Evolutionary conservation across 2,888 invertebrate species (phyloP).

Genomic region (Caenorhabditis macrosperma): DNA sequence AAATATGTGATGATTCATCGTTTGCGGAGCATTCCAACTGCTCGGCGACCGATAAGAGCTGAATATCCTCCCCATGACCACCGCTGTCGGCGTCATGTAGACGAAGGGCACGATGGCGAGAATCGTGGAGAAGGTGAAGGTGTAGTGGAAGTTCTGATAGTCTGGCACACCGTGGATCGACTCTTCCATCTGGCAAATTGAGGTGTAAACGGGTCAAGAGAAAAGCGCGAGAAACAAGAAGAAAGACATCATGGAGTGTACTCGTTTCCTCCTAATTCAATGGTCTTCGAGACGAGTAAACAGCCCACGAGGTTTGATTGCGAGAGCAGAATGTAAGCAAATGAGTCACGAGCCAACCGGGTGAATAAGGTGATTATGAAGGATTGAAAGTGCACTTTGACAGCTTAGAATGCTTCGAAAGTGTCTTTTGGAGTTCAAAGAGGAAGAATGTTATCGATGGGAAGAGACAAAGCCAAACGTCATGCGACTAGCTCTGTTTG

Average conservation of each 20-base stretch:
- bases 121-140: slow-evolving; percentile 1
- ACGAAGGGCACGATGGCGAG: slow-evolving; percentile 21
- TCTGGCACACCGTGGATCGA: slow-evolving; percentile 18
- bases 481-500: too few relatives aligned
- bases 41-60: slow-evolving; percentile 10
- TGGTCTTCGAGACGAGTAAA: slow-evolving; percentile 28
- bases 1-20: slow-evolving; percentile 47
- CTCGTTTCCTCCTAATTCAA: neutral
- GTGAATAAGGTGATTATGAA: too few relatives aligned
- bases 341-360: too few relatives aligned
- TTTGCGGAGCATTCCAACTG: slow-evolving; percentile 5
- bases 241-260: neutral
- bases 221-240: neutral
- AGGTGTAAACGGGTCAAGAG: neutral
- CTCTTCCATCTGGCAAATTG: slow-evolving; percentile 10
- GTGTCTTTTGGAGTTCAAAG: too few relatives aligned
- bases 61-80: slow-evolving; percentile 28
- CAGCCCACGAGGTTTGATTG: too few relatives aligned
- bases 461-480: too few relatives aligned
- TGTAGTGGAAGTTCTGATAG: slow-evolving; percentile 16
- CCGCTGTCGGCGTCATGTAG: slow-evolving; percentile 32
- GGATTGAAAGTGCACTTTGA: too few relatives aligned
- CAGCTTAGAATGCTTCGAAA: too few relatives aligned
- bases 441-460: too few relatives aligned
- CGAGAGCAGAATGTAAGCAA: too few relatives aligned